Evolutionary conservation across 2,888 invertebrate genomes (phyloP).

Genomic region (Heliothis peltigera): DNA sequence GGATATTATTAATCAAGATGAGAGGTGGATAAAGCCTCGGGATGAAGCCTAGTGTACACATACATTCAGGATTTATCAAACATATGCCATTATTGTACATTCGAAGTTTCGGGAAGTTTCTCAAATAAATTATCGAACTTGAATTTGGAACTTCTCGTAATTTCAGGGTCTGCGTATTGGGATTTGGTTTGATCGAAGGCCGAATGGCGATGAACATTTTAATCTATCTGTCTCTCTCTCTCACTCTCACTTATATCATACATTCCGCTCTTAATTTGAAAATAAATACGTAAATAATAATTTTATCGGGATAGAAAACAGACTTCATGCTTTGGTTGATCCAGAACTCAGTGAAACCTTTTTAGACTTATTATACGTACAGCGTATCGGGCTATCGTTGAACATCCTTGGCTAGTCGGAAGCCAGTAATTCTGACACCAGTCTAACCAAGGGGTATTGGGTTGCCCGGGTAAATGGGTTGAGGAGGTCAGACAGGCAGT

Average conservation of each 20-base stretch:
- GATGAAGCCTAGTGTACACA: background rate
- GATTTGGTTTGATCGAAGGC: background rate
- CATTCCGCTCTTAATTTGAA: background rate
- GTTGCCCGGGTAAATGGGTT: too few species aligned
- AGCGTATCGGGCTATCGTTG: too few species aligned
- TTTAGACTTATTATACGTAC: too few species aligned
- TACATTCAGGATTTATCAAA: slow-evolving; percentile 58
- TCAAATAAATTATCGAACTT: slow-evolving; percentile 48
- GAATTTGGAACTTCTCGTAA: slow-evolving; percentile 24
- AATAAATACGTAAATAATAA: background rate
- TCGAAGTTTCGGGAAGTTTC: slow-evolving; percentile 39
- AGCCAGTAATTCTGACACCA: too few species aligned
- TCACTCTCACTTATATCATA: background rate
- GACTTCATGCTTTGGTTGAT: too few species aligned
- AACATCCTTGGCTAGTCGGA: too few species aligned
- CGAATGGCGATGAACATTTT: background rate
- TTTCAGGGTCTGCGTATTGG: slow-evolving; percentile 10
- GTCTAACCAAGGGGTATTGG: too few species aligned
- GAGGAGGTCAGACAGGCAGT: too few species aligned
- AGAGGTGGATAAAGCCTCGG: too few species aligned
- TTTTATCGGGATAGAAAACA: too few species aligned
- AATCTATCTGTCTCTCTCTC: background rate
- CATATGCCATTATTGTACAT: slow-evolving; percentile 52
- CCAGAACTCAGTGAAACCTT: too few species aligned
- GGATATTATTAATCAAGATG: too few species aligned